Evolutionary conservation across 2,113 vertebrate species (phyloP).

Genomic region (Physeter macrocephalus): DNA sequence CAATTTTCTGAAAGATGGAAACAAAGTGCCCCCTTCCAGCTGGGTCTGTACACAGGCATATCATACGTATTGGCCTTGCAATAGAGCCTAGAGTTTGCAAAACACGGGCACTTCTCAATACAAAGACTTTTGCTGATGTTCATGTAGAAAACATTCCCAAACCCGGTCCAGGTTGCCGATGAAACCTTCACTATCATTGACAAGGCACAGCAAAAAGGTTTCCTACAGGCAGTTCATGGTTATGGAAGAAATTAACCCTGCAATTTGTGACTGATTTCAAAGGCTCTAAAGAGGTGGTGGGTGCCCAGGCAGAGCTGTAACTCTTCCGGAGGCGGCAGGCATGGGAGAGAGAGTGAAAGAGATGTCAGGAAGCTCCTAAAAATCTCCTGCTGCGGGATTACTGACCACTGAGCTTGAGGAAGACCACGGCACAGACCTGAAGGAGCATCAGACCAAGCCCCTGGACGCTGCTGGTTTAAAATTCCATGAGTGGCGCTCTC

Average conservation of each 20-base stretch:
- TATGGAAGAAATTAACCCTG: background rate
- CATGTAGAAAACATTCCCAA: background rate
- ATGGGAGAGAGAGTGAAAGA: background rate
- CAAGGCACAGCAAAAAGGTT: background rate
- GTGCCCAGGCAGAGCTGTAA: fast-evolving
- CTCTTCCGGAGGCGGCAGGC: background rate
- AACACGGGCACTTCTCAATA: background rate
- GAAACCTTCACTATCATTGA: background rate
- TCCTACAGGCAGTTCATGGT: background rate
- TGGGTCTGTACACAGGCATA: too few relatives aligned
- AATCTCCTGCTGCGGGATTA: background rate
- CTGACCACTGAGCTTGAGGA: background rate
- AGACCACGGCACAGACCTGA: background rate
- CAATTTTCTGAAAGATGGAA: background rate
- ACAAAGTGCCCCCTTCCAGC: background rate
- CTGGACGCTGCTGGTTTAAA: background rate
- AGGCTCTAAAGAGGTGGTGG: background rate
- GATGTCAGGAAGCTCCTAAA: background rate
- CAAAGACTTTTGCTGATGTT: background rate
- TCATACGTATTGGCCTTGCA: background rate
- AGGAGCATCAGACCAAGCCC: background rate
- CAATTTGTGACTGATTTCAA: background rate
- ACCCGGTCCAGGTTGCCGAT: background rate
- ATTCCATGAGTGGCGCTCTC: background rate
- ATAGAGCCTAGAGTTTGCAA: background rate